Conservation (phyloP, 2,113 vertebrate genomes). For the Sylvietta virens region DNA sequence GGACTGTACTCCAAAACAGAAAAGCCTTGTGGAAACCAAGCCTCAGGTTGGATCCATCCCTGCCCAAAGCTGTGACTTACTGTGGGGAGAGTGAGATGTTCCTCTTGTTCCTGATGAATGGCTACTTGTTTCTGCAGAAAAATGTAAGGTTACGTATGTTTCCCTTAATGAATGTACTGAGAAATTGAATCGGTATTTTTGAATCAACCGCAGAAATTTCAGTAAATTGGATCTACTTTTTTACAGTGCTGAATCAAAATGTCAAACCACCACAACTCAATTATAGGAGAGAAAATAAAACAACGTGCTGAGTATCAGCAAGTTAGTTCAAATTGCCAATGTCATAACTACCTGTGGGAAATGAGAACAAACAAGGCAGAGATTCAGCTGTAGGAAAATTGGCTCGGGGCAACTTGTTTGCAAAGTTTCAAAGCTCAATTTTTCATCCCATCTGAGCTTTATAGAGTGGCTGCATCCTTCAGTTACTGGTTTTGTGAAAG, state of each 20-base stretch:
- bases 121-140: neutral
- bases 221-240: constrained; percentile 18
- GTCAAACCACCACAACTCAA: constrained; percentile 18
- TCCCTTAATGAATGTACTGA: neutral
- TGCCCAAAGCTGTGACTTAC: neutral
- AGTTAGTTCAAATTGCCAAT: constrained; percentile 9
- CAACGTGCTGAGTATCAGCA: neutral
- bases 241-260: neutral
- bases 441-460: neutral
- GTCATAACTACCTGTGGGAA: constrained; percentile 1
- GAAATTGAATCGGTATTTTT: neutral
- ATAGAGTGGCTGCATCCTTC: neutral
- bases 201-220: neutral
- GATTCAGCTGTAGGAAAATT: neutral
- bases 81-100: neutral
- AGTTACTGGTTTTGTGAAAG: neutral
- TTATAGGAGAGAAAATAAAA: constrained; percentile 39
- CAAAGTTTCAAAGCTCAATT: neutral
- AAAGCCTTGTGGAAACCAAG: neutral
- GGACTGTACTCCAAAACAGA: neutral
- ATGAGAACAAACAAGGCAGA: neutral
- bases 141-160: neutral
- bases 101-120: neutral
- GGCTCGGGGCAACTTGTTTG: neutral
- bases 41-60: neutral